Percentiles rank a stretch among this genome's conserved stretches.
phyloP scores from a whole-genome alignment of 2,113 vertebrate genomes.

The Strix aluco region DNA sequence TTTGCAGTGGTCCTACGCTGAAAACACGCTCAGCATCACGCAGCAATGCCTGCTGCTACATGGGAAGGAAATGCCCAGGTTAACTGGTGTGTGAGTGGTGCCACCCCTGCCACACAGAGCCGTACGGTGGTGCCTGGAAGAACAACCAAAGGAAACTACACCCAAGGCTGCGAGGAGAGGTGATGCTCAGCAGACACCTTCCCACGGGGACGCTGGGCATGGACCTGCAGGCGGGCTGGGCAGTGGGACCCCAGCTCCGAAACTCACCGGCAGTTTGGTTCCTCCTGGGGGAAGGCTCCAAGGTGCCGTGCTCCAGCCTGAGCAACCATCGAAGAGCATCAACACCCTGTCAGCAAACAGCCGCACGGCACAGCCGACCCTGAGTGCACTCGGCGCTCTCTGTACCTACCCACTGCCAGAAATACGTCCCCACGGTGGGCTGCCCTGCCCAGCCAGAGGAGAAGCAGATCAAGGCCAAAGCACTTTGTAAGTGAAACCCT shows the following conservation, averaged over 20 bases:
- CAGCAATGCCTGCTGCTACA: background rate
- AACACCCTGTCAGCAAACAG: background rate
- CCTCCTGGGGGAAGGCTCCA: background rate
- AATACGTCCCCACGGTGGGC: background rate
- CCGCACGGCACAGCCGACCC: accelerated
- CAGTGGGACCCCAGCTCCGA: accelerated
- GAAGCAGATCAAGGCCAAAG: background rate
- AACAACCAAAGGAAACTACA: background rate
- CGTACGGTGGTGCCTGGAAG: accelerated
- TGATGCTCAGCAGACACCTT: background rate
- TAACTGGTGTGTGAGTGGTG: accelerated
- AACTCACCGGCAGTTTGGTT: accelerated
- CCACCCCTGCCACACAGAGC: background rate
- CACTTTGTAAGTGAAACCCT: accelerated
- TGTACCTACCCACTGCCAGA: accelerated
- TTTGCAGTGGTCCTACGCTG: background rate
- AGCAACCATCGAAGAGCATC: background rate
- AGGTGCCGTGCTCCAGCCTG: background rate
- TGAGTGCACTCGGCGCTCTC: accelerated
- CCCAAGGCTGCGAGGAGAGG: accelerated
- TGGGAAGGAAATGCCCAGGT: background rate
- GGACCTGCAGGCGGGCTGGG: background rate
- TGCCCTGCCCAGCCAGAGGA: background rate
- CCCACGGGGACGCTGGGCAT: background rate
- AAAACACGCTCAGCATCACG: background rate